Evolutionary conservation across 2,888 invertebrate species (phyloP).

Genomic region (Lymantria monacha): DNA sequence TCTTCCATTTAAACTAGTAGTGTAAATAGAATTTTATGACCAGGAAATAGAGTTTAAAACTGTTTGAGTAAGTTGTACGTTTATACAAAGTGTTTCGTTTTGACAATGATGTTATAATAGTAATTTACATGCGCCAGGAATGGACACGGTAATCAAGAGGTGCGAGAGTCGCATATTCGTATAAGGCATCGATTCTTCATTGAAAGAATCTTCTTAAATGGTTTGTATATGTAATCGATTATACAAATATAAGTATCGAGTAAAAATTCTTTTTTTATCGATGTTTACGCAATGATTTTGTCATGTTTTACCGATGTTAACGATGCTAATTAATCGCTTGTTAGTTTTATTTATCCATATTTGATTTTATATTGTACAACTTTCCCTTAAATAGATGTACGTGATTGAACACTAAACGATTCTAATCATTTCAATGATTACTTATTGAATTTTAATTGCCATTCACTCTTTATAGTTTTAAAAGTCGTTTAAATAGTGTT

Average conservation of each 20-base stretch:
- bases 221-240: conserved; percentile 43
- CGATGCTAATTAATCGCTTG: conserved; percentile 32
- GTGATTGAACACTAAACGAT: conserved; percentile 26
- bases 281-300: conserved; percentile 33
- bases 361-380: conserved; percentile 29
- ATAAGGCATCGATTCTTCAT: conserved; percentile 46
- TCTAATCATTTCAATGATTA: conserved; percentile 24
- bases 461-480: conserved; percentile 27
- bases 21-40: background rate
- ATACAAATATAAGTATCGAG: conserved; percentile 22
- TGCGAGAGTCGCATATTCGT: conserved; percentile 31
- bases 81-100: conserved; percentile 32
- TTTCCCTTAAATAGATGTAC: conserved; percentile 27
- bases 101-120: conserved; percentile 54
- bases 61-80: background rate
- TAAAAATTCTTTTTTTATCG: conserved; percentile 23
- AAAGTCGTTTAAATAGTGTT: conserved; percentile 16
- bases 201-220: conserved; percentile 47
- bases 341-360: conserved; percentile 36
- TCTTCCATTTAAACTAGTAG: background rate
- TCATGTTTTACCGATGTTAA: conserved; percentile 33
- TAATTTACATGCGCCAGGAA: conserved; percentile 53
- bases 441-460: conserved; percentile 33
- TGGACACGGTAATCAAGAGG: conserved; percentile 36
- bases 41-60: conserved; percentile 15